These are phyloP conservation scores for Brachymystax lenok DNA, from an alignment of 2,797 vertebrate genomes.

Conservation along the genomic window DNA sequence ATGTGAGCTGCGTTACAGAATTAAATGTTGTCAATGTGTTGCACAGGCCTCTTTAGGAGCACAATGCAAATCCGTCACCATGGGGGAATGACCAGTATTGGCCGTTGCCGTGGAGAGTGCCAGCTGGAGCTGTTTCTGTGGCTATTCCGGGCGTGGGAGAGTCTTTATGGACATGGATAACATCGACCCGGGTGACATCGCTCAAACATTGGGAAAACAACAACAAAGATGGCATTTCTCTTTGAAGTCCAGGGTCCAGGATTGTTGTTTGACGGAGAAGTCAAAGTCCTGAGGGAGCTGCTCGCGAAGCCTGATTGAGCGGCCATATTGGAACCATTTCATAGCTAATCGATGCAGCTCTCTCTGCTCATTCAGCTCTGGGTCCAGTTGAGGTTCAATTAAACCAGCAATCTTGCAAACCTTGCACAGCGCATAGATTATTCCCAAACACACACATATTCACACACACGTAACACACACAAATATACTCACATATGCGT, in stretches of 20 bases:
- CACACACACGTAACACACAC: conserved; percentile 29
- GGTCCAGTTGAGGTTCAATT: conserved; percentile 69
- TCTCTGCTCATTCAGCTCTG: conserved; percentile 62
- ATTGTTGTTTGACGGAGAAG: conserved; percentile 76
- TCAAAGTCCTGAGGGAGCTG: conserved; percentile 67
- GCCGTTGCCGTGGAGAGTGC: too few relatives aligned
- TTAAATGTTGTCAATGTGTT: neutral
- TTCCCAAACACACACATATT: conserved; percentile 24
- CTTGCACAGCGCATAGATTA: conserved; percentile 52
- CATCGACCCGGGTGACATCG: conserved; percentile 72
- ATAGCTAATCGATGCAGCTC: conserved; percentile 78
- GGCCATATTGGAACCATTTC: conserved; percentile 75
- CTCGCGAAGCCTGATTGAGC: conserved; percentile 73
- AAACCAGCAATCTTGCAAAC: conserved; percentile 71
- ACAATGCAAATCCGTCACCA: neutral
- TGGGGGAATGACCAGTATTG: neutral
- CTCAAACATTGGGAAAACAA: conserved; percentile 61
- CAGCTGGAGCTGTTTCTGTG: conserved; percentile 59
- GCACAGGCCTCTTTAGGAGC: neutral
- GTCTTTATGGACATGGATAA: conserved; percentile 71
- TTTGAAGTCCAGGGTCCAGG: conserved; percentile 71
- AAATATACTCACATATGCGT: neutral
- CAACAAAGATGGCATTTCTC: conserved; percentile 69
- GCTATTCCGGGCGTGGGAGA: conserved; percentile 73
- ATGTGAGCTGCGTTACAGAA: neutral